Evolutionary conservation across 1,140 invertebrate species (phyloP).

Genomic region (Drosophila punjabiensis): DNA sequence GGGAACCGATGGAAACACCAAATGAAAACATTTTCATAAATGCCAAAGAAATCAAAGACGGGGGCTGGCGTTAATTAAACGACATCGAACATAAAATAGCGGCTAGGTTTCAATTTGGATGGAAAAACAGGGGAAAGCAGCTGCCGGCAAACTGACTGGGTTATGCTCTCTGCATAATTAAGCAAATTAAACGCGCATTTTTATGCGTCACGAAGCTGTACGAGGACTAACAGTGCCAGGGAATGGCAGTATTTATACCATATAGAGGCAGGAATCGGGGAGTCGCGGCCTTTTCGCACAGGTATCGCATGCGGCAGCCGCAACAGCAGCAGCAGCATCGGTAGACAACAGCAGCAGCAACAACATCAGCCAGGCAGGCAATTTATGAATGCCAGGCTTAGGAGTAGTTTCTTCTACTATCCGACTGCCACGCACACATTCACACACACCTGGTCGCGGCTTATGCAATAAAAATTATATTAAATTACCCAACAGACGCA

Average conservation of each 20-base stretch:
- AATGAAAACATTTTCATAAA: conserved; percentile 83
- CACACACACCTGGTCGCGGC: conserved; percentile 4
- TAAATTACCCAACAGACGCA: conserved; percentile 76
- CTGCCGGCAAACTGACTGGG: conserved; percentile 6
- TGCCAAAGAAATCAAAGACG: conserved; percentile 55
- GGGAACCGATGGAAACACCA: conserved; percentile 16
- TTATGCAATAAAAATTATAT: conserved; percentile 84
- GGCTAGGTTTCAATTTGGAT: conserved; percentile 76
- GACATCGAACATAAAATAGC: conserved; percentile 72
- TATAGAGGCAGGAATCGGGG: conserved; percentile 15
- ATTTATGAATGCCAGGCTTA: conserved; percentile 77
- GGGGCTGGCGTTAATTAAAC: conserved; percentile 71
- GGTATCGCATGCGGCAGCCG: conserved; percentile 77
- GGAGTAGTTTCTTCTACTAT: conserved; percentile 46
- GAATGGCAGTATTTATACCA: conserved; percentile 10
- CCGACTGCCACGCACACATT: conserved; percentile 11
- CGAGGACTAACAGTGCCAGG: conserved; percentile 14
- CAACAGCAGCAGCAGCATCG: conserved; percentile 36
- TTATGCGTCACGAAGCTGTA: conserved; percentile 68
- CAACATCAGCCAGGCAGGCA: conserved; percentile 36
- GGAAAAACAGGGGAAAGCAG: conserved; percentile 17
- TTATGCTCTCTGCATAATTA: conserved; percentile 72
- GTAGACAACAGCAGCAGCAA: conserved; percentile 20
- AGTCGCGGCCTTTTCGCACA: conserved; percentile 70
- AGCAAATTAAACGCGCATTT: conserved; percentile 81